phyloP scores from a whole-genome alignment of 2,888 invertebrate genomes.

The Hofmannophila pseudospretella region DNA sequence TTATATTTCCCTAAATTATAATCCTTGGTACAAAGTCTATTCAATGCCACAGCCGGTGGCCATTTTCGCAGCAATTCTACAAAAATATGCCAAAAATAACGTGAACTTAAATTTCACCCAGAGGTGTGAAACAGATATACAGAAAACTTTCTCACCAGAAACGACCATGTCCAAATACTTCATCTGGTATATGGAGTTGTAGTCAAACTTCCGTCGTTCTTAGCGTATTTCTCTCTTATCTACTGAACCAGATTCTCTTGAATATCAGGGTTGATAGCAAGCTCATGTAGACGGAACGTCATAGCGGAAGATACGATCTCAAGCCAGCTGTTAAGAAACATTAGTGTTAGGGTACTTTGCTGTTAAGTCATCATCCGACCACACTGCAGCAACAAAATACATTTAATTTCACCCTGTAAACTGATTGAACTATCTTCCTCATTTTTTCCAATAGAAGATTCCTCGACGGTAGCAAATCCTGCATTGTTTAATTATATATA shows the following conservation, averaged over 20 bases:
- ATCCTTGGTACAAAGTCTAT: slow-evolving; percentile 63
- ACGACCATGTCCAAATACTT: slow-evolving; percentile 80
- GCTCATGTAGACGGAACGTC: slow-evolving; percentile 73
- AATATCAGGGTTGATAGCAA: slow-evolving; percentile 76
- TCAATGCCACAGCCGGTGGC: slow-evolving; percentile 45
- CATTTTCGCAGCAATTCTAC: slow-evolving; percentile 55
- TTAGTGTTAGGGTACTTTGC: slow-evolving; percentile 56
- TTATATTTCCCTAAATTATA: slow-evolving; percentile 43
- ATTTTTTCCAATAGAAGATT: too few relatives aligned
- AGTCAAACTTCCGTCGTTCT: slow-evolving; percentile 62
- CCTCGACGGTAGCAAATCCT: slow-evolving; percentile 38
- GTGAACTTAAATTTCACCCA: too few relatives aligned
- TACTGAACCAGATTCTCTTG: slow-evolving; percentile 75
- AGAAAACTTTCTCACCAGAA: slow-evolving; percentile 52
- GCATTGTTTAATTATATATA: too few relatives aligned
- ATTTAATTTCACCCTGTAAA: too few relatives aligned
- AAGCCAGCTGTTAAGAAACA: slow-evolving; percentile 78
- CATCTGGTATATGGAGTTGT: slow-evolving; percentile 72
- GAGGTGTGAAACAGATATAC: too few relatives aligned
- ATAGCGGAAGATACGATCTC: slow-evolving; percentile 65
- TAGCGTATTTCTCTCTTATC: slow-evolving; percentile 60
- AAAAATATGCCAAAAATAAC: slow-evolving; percentile 10
- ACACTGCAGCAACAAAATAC: slow-evolving; percentile 29
- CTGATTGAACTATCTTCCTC: too few relatives aligned
- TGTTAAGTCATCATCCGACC: slow-evolving; percentile 53